phyloP scores from a whole-genome alignment of 2,888 invertebrate species.

The Isoperla grammatica region DNA sequence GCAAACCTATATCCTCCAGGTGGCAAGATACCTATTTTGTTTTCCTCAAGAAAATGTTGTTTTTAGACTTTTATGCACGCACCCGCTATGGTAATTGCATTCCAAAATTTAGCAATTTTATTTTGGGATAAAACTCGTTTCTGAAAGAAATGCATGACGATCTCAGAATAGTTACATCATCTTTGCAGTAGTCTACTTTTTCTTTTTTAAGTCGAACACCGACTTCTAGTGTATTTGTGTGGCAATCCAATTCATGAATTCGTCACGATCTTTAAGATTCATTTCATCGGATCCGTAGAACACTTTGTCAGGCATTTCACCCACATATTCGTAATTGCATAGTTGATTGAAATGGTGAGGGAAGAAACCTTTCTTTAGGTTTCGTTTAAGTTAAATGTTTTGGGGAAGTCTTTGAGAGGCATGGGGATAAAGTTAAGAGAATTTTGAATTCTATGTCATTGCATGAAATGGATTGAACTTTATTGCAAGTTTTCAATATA shows the following conservation, averaged over 20 bases:
- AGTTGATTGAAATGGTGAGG: neutral
- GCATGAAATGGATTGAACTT: too few relatives aligned
- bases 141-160: neutral
- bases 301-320: neutral
- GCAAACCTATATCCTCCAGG: too few relatives aligned
- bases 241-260: neutral
- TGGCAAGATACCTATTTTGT: too few relatives aligned
- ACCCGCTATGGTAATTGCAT: conserved; percentile 20
- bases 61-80: conserved; percentile 19
- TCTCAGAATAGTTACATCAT: neutral
- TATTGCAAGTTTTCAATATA: too few relatives aligned
- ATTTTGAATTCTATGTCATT: too few relatives aligned
- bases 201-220: neutral
- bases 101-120: conserved; percentile 8
- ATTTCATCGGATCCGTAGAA: too few relatives aligned
- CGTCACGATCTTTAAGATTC: neutral
- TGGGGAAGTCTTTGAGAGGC: too few relatives aligned
- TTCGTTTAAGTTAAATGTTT: too few relatives aligned
- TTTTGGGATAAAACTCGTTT: neutral
- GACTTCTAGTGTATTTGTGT: neutral
- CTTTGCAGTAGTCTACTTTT: neutral
- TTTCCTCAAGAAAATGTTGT: neutral
- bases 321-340: neutral
- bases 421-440: too few relatives aligned
- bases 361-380: neutral